Evolutionary conservation across 1,140 invertebrate species (phyloP), one percentile per base, ranked within the genome.

Genomic region (Sycophaga agraensis): DNA sequence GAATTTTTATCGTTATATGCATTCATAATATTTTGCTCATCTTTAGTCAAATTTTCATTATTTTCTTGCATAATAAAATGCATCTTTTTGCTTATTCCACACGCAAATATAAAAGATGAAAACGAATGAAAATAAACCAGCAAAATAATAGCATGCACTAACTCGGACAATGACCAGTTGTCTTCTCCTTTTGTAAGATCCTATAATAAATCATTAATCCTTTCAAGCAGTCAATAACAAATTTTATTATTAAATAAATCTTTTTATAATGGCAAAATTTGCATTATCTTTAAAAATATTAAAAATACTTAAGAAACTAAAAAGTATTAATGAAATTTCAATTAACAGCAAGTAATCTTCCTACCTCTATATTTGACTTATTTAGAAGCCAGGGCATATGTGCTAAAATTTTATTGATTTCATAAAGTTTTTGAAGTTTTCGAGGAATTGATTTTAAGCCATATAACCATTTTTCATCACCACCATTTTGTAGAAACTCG

Each of bases 351-450:
- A n/a, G n/a, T n/a, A n/a, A n/a, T n/a, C n/a, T n/a, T n/a, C n/a
- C n/a, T 83, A 93, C 91, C 84, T 91, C 87, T 74, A 94, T 91
- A 77, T 93, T 90, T 68, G 85, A 82, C 78, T 88, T 90, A 61
- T 85, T 89, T 58, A 93, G 81, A 22, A 92, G 82, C 93, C 93
- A 96, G 26, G 93, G 93, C 67, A 90, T 82, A 79, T 95, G 93
- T 26, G 91, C 92, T 69, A 96, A 82, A 68, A 94, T 88, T 83
- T 93, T 93, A 79, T 94, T 95, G 67, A 94, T 88, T 80, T 92
- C 89, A 74, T 93, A 90, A 51, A 96, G 84, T 81, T 91, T 87
- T 73, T 86, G 84, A 49, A 95, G 81, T 80, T 94, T 95, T 63
- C 86, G 78, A 42, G 93, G 93, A 48, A 91, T 89, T 69, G 83